Base-by-base conservation (phyloP, 2,113 vertebrate genomes). In the Campylomormyrus tamandua region DNA sequence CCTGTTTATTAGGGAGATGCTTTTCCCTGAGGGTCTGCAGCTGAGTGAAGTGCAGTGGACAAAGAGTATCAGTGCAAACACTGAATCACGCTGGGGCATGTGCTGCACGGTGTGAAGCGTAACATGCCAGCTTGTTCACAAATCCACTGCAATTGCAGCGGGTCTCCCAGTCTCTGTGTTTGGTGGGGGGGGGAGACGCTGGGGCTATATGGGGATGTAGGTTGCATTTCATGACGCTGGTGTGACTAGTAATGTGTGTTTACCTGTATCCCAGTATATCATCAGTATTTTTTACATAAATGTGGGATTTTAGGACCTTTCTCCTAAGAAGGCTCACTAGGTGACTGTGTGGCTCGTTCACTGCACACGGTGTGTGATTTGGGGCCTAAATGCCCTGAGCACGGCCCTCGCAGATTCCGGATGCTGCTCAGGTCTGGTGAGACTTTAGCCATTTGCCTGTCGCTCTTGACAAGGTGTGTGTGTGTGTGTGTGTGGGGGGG, bases 401-500 rank as follows among this genome's bases (percentile, higher is more conserved):
- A 49, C 19, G 1, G 45, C 21, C 45, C 48, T 15, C n/a, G 27
- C 24, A 27, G 48, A 50, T 10, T 84, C 19, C n/a, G 62, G n/a
- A 27, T 31, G 35, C 35, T 42, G 5, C 11, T 27, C 83, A 6
- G 24, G 83, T n/a, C 46, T 49, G 42, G 45, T 27, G 46, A 84
- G 8, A 24, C 15, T 39, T n/a, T 46, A 48, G 80, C 80, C 42
- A 52, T 19, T 27, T n/a, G n/a, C n/a, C 84, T 87, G 49, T 5
- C 1, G 13, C 74, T 87, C 24, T 53, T 87, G 1, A 53, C 27
- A 87, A 53, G 48, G 74, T 56, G 48, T 89, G 88, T 27, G 31
- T 83, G 48, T 52, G 2, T 35, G 9, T 74, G 27, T 52, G 46
- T 8, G 24, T n/a, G 5, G 1, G 90, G 91, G 91, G 90, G 93